These are phyloP conservation scores for Morpho achilles DNA, from an alignment of 2,888 invertebrate genomes.

Conservation along the genomic window DNA sequence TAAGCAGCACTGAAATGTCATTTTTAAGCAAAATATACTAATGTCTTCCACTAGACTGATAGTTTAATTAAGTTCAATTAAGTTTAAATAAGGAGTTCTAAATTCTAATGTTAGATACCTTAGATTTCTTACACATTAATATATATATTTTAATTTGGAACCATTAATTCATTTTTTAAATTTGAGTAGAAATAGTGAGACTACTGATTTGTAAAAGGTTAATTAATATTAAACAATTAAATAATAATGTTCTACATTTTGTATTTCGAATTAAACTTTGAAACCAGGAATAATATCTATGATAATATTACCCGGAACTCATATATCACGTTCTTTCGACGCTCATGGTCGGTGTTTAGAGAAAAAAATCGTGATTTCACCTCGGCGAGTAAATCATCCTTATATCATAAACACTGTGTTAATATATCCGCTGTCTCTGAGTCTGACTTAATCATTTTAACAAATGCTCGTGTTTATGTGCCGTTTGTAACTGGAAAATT, in stretches of 20 bases:
- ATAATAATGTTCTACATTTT: conserved; percentile 3
- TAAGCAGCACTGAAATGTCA: too few species aligned
- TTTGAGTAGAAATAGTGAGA: too few species aligned
- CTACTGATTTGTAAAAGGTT: too few species aligned
- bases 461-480: conserved; percentile 13
- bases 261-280: conserved; percentile 1
- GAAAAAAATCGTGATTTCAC: conserved; percentile 30
- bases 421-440: conserved; percentile 29
- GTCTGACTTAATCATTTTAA: conserved; percentile 30
- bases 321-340: conserved; percentile 29
- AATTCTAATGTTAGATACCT: too few species aligned
- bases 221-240: too few species aligned
- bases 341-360: conserved; percentile 20
- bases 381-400: conserved; percentile 32
- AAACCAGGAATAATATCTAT: conserved; percentile 16
- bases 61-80: too few species aligned
- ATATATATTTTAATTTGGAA: too few species aligned
- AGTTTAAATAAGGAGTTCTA: too few species aligned
- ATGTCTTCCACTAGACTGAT: too few species aligned
- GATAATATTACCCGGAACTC: conserved; percentile 28
- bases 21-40: too few species aligned
- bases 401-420: conserved; percentile 33
- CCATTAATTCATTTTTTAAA: too few species aligned
- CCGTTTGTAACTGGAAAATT: conserved; percentile 12
- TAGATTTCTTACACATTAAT: too few species aligned